These are phyloP conservation scores for Magallana gigas DNA, from an alignment of 1,140 invertebrate species.

Conservation along the genomic window DNA sequence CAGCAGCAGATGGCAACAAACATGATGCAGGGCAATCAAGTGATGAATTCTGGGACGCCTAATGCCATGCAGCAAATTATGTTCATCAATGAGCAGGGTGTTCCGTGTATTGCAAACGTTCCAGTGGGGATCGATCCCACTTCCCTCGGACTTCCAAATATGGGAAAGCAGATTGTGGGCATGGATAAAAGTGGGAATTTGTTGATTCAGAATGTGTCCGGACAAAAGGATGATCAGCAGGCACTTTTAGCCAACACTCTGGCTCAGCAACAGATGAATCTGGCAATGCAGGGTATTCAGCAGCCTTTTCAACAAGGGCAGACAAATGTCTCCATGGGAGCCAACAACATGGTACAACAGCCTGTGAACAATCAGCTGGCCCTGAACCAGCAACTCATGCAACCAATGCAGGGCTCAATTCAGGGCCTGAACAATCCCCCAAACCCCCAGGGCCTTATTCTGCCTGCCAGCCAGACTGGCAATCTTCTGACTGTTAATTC, in stretches of 20 bases:
- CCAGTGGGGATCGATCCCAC: constrained; percentile 61
- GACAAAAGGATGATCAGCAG: constrained; percentile 47
- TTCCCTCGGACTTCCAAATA: constrained; percentile 52
- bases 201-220: constrained; percentile 31
- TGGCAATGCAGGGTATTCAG: constrained; percentile 51
- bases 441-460: constrained; percentile 54
- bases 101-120: constrained; percentile 69
- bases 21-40: constrained; percentile 42
- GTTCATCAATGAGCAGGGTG: constrained; percentile 74
- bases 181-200: constrained; percentile 47
- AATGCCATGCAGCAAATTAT: constrained; percentile 67
- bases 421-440: constrained; percentile 37
- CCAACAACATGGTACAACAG: constrained; percentile 58
- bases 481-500: constrained; percentile 67
- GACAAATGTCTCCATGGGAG: constrained; percentile 50
- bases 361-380: constrained; percentile 56
- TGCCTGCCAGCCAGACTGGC: constrained; percentile 65
- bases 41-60: constrained; percentile 35
- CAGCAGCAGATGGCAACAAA: constrained; percentile 50
- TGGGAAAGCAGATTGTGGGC: constrained; percentile 51
- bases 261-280: constrained; percentile 45
- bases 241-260: constrained; percentile 34
- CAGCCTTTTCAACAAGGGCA: constrained; percentile 44
- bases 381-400: constrained; percentile 59
- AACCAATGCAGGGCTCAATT: constrained; percentile 55